Conservation (phyloP, 2,113 vertebrate species). For the Holacanthus passer region DNA sequence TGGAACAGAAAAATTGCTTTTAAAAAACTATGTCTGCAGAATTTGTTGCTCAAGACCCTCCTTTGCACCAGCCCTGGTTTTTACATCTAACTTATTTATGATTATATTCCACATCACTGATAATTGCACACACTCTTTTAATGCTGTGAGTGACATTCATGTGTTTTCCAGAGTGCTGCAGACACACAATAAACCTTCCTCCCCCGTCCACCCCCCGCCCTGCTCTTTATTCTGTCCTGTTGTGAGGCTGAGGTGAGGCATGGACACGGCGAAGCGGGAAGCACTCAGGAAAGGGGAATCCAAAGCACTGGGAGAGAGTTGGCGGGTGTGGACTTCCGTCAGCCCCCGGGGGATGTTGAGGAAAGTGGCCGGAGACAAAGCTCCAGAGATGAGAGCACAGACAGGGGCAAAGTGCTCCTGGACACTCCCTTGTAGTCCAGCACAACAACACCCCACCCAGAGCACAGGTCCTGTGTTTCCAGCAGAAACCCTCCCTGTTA, state of each 20-base stretch:
- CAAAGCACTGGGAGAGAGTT: conserved; percentile 34
- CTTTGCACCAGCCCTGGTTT: neutral
- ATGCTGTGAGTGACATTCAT: neutral
- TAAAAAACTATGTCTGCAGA: neutral
- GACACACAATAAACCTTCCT: conserved; percentile 27
- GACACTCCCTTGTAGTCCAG: conserved; percentile 48
- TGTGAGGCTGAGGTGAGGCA: conserved; percentile 31
- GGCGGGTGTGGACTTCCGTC: conserved; percentile 73
- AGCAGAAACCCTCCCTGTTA: conserved; percentile 26
- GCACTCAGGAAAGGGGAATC: conserved; percentile 64
- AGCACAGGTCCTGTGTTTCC: conserved; percentile 29
- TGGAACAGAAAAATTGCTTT: neutral
- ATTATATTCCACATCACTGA: neutral
- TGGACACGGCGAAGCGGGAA: conserved; percentile 66
- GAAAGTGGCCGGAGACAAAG: conserved; percentile 71
- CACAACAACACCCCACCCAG: conserved; percentile 47
- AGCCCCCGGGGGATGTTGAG: conserved; percentile 66
- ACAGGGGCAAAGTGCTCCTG: conserved; percentile 60
- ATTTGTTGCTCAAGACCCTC: neutral
- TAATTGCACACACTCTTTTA: neutral
- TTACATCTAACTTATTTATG: neutral
- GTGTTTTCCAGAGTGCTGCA: conserved; percentile 1
- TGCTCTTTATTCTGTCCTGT: conserved; percentile 32
- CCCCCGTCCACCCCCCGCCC: neutral
- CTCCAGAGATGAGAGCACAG: conserved; percentile 72